Evolutionary conservation across 2,888 invertebrate genomes (phyloP).

Genomic region (Eristalis pertinax): DNA sequence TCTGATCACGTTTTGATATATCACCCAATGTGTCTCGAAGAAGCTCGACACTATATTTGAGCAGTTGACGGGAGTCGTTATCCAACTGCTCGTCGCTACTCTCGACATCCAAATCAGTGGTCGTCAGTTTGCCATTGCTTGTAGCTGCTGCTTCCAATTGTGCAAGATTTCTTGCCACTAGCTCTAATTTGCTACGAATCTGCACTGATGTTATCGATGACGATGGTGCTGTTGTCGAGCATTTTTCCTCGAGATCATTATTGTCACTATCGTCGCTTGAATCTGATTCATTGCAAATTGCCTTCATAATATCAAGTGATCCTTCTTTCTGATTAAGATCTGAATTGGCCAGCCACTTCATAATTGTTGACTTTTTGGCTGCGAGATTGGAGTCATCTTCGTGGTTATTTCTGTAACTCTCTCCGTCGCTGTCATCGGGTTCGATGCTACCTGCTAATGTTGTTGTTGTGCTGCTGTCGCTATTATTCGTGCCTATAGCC

Average conservation of each 20-base stretch:
- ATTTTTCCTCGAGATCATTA: constrained; percentile 70
- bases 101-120: constrained; percentile 14
- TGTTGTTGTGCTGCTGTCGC: constrained; percentile 42
- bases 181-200: constrained; percentile 73
- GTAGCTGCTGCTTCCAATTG: constrained; percentile 74
- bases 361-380: constrained; percentile 76
- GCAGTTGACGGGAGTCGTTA: constrained; percentile 71
- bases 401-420: constrained; percentile 38
- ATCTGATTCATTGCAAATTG: constrained; percentile 79
- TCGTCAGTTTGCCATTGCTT: constrained; percentile 59
- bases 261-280: constrained; percentile 76
- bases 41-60: constrained; percentile 73
- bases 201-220: constrained; percentile 62
- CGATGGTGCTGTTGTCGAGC: constrained; percentile 29
- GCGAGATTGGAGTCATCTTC: constrained; percentile 34
- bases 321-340: constrained; percentile 79
- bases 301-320: constrained; percentile 79
- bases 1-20: constrained; percentile 60
- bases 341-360: constrained; percentile 80
- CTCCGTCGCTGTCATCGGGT: constrained; percentile 38
- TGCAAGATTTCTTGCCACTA: constrained; percentile 73
- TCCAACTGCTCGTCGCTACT: constrained; percentile 51
- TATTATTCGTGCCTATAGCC: constrained; percentile 32
- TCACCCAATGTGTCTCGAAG: constrained; percentile 74
- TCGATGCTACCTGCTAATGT: constrained; percentile 55